These are phyloP conservation scores for Amblyornis subalaris DNA, from an alignment of 2,113 vertebrate species.

Conservation along the genomic window DNA sequence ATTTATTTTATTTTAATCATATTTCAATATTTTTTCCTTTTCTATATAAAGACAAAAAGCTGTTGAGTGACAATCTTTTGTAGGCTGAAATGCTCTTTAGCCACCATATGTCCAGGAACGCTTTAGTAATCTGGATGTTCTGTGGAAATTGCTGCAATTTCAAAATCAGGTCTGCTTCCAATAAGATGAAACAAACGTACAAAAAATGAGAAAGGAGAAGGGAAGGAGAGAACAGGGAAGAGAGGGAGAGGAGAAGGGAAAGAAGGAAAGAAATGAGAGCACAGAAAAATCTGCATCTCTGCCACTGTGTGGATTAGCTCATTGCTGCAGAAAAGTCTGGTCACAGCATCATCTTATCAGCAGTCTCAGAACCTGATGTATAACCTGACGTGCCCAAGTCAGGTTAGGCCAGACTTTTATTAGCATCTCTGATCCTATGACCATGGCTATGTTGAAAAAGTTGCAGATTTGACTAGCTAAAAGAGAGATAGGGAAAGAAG, in stretches of 20 bases:
- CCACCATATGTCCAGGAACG: not conserved
- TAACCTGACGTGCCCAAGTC: not conserved
- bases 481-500: not conserved
- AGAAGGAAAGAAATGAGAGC: not conserved
- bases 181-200: not conserved
- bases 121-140: not conserved
- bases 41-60: not conserved
- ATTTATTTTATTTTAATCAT: not conserved
- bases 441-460: not conserved
- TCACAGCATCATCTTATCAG: not conserved
- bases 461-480: not conserved
- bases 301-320: not conserved
- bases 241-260: not conserved
- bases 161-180: not conserved
- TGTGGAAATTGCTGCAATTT: not conserved
- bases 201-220: not conserved
- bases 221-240: not conserved
- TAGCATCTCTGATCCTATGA: not conserved
- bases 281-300: not conserved
- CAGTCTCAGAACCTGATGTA: not conserved
- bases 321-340: not conserved
- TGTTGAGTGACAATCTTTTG: not conserved
- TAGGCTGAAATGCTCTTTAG: not conserved
- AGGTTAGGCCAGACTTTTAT: not conserved
- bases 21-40: not conserved